A percentile compares a stretch with the other conserved stretches of the same genome.
phyloP scores from a whole-genome alignment of 2,888 invertebrate species.

The Hypena proboscidalis region DNA sequence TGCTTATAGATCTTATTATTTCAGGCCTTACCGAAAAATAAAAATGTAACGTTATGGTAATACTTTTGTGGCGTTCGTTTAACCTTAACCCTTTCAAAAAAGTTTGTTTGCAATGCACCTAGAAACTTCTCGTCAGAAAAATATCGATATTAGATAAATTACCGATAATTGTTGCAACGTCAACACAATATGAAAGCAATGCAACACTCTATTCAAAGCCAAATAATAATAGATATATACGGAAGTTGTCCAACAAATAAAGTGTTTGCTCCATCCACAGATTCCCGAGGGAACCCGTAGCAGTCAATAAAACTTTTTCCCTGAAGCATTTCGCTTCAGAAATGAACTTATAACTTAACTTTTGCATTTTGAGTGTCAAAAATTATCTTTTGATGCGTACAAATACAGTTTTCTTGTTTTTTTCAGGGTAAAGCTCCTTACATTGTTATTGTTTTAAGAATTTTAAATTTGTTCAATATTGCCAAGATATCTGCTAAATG shows the following conservation, averaged over 20 bases:
- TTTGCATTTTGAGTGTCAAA: slow-evolving; percentile 27
- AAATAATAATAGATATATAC: neutral
- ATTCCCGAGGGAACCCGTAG: slow-evolving; percentile 29
- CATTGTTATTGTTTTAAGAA: slow-evolving; percentile 18
- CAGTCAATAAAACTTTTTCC: slow-evolving; percentile 56
- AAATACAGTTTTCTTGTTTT: slow-evolving; percentile 27
- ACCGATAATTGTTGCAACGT: neutral
- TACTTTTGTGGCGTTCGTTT: no score
- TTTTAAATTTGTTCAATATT: neutral
- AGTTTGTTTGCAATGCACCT: no score
- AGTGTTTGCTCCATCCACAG: slow-evolving; percentile 25
- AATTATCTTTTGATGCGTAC: slow-evolving; percentile 33
- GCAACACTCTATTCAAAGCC: neutral
- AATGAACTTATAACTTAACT: slow-evolving; percentile 38
- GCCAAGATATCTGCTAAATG: no score
- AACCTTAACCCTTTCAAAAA: no score
- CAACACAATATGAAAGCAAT: neutral
- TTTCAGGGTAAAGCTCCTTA: slow-evolving; percentile 9
- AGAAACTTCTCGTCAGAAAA: no score
- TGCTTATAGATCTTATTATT: no score
- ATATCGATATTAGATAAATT: no score
- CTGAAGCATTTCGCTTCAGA: slow-evolving; percentile 19
- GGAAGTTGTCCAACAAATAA: slow-evolving; percentile 26
- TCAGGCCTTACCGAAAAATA: no score
- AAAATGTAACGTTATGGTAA: no score